These are phyloP conservation scores for Nemoura dubitans DNA, from an alignment of 2,888 invertebrate species.

Conservation along the genomic window DNA sequence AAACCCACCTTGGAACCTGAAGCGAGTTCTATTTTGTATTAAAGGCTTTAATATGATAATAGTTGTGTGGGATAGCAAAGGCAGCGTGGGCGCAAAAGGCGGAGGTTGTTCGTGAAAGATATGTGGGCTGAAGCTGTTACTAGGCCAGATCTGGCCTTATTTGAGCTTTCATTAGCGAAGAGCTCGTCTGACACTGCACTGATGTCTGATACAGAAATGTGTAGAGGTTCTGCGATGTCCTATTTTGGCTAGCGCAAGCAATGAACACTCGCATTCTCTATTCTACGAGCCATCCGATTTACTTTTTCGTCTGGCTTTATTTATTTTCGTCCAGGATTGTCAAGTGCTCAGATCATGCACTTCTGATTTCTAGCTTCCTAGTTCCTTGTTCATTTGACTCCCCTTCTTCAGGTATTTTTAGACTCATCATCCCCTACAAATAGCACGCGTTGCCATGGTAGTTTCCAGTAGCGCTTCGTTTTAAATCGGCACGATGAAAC, in stretches of 20 bases:
- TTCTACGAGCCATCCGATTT: neutral
- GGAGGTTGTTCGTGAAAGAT: neutral
- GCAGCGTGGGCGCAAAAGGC: neutral
- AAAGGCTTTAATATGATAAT: neutral
- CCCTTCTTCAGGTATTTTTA: neutral
- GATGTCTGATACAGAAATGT: too few relatives aligned
- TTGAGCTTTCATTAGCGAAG: neutral
- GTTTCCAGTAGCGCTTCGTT: neutral
- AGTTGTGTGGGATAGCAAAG: neutral
- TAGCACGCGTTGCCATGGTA: neutral
- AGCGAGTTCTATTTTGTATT: neutral
- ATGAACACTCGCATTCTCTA: neutral
- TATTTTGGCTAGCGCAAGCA: neutral
- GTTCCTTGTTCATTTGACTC: neutral
- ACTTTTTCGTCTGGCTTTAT: neutral
- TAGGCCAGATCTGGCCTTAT: neutral
- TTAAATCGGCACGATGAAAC: neutral
- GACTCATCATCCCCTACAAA: neutral
- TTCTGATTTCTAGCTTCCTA: neutral
- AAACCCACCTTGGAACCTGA: neutral
- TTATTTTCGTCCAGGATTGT: neutral
- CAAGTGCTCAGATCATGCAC: neutral
- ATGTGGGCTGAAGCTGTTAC: slow-evolving; percentile 7
- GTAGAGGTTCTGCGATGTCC: neutral
- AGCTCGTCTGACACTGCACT: neutral